Percentiles rank a stretch among this genome's conserved stretches.
Conservation (phyloP, 2,797 vertebrate species). For the Sciurus vulgaris region DNA sequence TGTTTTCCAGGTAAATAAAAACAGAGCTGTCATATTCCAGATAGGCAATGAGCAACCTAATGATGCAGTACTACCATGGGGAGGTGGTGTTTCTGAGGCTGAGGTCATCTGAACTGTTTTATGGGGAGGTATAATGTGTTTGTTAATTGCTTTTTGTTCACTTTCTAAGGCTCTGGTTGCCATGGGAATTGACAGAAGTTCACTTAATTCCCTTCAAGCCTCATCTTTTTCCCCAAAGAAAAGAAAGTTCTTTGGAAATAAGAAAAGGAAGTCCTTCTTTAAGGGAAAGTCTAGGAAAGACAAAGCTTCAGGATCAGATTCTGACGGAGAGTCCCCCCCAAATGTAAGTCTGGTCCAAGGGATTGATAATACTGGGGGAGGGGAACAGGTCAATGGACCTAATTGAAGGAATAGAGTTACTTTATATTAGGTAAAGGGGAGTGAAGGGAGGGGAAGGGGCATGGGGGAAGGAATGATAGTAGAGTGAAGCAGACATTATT, state of each 20-base stretch:
- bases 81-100: not conserved
- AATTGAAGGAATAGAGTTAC: not conserved
- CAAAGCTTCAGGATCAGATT: conserved; percentile 57
- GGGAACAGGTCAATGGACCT: not conserved
- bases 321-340: conserved; percentile 67
- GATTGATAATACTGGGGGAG: not conserved
- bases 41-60: not conserved
- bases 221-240: conserved; percentile 80
- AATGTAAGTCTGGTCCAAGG: conserved; percentile 65
- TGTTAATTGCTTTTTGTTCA: conserved; percentile 64
- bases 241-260: conserved; percentile 76
- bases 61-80: not conserved
- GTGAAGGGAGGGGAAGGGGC: no score
- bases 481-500: no score
- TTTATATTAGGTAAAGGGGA: no score
- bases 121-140: not conserved
- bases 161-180: conserved; percentile 81
- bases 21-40: not conserved
- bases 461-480: no score
- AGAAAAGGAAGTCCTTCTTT: conserved; percentile 76
- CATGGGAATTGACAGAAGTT: conserved; percentile 84
- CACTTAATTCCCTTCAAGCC: conserved; percentile 81
- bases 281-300: conserved; percentile 51
- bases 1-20: not conserved
- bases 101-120: not conserved